Evolutionary conservation across 2,888 invertebrate genomes (phyloP).

Genomic region (Campoplex nolae): DNA sequence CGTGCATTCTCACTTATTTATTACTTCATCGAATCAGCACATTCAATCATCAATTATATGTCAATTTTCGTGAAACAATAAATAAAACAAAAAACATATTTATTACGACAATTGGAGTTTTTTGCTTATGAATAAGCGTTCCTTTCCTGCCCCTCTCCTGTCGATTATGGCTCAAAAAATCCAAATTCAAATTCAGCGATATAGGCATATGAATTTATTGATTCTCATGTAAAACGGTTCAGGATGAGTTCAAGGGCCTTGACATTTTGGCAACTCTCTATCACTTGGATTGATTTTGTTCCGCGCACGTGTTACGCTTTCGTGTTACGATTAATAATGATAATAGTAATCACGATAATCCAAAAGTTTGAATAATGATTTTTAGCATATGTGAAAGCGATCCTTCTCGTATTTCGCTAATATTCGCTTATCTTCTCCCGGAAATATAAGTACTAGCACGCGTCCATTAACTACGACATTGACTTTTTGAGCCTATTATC

Average conservation of each 20-base stretch:
- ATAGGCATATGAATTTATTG: background rate
- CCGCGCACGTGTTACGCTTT: conserved; percentile 41
- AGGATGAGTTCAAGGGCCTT: conserved; percentile 43
- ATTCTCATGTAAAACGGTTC: background rate
- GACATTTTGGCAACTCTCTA: conserved; percentile 41
- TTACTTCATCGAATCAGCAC: background rate
- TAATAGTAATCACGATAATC: conserved; percentile 12
- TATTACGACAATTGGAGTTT: background rate
- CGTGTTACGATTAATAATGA: conserved; percentile 34
- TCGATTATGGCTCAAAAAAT: background rate
- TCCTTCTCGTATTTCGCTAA: background rate
- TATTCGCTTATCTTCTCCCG: background rate
- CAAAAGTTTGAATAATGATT: conserved; percentile 23
- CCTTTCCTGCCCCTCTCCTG: background rate
- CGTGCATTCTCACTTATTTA: conserved; percentile 4
- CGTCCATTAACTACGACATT: background rate
- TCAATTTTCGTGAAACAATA: conserved; percentile 1
- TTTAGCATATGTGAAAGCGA: conserved; percentile 5
- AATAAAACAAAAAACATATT: conserved; percentile 3
- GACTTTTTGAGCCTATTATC: background rate
- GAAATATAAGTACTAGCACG: background rate
- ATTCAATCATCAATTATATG: background rate
- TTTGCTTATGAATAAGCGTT: background rate
- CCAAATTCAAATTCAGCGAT: background rate
- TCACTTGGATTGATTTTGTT: background rate